phyloP scores from a whole-genome alignment of 2,797 vertebrate species.

The Falco columbarius region DNA sequence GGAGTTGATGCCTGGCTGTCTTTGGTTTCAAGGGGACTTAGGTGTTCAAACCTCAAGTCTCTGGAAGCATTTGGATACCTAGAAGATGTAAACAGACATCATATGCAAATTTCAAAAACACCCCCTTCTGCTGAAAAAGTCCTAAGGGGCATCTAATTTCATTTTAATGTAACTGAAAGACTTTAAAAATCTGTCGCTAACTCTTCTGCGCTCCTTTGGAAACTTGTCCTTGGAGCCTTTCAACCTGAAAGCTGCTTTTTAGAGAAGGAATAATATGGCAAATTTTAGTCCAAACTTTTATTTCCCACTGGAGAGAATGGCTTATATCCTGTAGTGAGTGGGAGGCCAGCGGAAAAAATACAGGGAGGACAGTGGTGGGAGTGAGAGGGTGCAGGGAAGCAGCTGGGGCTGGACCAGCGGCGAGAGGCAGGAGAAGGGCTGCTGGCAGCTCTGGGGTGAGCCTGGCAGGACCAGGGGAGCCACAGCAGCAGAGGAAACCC shows the following conservation, averaged over 20 bases:
- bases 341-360: neutral
- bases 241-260: slow-evolving; percentile 27
- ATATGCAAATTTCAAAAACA: neutral
- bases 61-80: neutral
- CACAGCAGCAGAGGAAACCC: neutral
- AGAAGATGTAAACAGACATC: neutral
- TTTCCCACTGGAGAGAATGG: slow-evolving; percentile 34
- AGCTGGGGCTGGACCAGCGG: neutral
- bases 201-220: neutral
- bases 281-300: slow-evolving; percentile 48
- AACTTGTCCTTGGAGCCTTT: slow-evolving; percentile 1
- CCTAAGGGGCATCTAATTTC: neutral
- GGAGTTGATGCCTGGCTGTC: neutral
- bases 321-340: slow-evolving; percentile 40
- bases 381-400: neutral
- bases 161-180: neutral
- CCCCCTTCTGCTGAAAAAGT: neutral
- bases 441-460: neutral
- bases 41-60: neutral
- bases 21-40: neutral
- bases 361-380: neutral
- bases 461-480: neutral
- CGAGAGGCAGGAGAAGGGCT: neutral
- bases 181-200: slow-evolving; percentile 7
- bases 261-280: slow-evolving; percentile 15